Base-by-base conservation (phyloP, 2,888 invertebrate species). In the Mayetiola destructor region DNA sequence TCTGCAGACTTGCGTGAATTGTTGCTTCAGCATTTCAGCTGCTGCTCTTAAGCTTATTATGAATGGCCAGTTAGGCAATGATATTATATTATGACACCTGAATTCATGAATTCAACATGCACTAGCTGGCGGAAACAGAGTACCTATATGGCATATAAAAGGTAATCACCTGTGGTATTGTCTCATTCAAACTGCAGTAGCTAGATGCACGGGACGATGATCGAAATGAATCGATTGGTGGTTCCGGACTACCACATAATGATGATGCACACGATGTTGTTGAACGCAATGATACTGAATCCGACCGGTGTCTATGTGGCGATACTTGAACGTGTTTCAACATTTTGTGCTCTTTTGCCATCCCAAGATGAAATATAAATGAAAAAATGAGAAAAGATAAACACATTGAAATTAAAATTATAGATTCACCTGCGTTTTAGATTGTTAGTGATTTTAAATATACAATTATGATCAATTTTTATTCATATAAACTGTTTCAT, bases 281-380 rank as follows among this genome's bases (percentile, higher is more conserved):
- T 64, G 87, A 83, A 58, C 73, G 69, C 62, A 89, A 75, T 66
- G 88, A 88, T 64, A 88, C 81, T 63, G 88, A 87, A 77, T 89
- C 89, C 62, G 85, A 81, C 70, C 89, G 83, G 67, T 83, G 82
- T 73, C 88, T 80, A 75, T 87, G 82, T 63, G 89, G 89, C 64
- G 88, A 88, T 72, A 88, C 83, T 75, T 88, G 88, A 74, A 89
- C 89, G 84, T 89, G 89, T 76, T 89, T 89, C 80, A 89, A 78
- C 89, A 89, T 89, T 76, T n/a, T n/a, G n/a, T n/a, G n/a, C n/a
- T n/a, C n/a, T 32, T 32, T 32, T 32, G 32, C 32, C 8, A 32
- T n/a, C n/a, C n/a, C n/a, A n/a, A n/a, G n/a, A n/a, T 9, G 32
- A 32, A 32, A 9, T 32, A 32, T 9, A 32, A 12, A 32, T 32